Evolutionary conservation across 2,888 invertebrate genomes (phyloP).

Genomic region (Lasioglossum pauxillum): DNA sequence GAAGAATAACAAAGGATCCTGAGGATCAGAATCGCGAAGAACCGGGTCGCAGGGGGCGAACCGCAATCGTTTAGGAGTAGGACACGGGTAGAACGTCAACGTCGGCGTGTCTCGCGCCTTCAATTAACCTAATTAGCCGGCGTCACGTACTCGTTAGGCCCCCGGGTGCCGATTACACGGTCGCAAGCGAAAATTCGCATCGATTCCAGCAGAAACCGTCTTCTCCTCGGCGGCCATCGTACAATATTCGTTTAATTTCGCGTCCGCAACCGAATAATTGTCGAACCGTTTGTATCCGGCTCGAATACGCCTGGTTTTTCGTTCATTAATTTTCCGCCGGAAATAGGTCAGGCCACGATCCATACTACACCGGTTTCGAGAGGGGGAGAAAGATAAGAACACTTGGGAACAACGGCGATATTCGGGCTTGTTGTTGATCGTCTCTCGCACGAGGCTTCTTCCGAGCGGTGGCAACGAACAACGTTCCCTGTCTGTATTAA

Average conservation of each 20-base stretch:
- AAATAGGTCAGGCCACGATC: not conserved
- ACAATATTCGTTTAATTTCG: not conserved
- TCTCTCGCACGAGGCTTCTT: not conserved
- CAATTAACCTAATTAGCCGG: conserved; percentile 75
- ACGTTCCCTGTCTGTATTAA: conserved; percentile 10
- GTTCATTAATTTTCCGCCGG: not conserved
- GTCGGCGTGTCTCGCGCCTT: conserved; percentile 57
- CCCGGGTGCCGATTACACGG: conserved; percentile 27
- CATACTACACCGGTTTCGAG: not conserved
- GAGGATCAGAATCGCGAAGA: conserved; percentile 25
- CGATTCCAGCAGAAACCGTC: conserved; percentile 54
- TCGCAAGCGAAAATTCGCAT: conserved; percentile 29
- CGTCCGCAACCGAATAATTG: not conserved
- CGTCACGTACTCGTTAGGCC: conserved; percentile 62
- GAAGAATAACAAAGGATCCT: conserved; percentile 26
- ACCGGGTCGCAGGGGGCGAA: conserved; percentile 27
- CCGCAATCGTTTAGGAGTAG: conserved; percentile 42
- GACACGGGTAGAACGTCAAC: conserved; percentile 47
- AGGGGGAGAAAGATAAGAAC: not conserved
- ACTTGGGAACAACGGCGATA: not conserved
- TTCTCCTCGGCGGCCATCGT: not conserved
- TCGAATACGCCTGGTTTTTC: not conserved
- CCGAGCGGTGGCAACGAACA: conserved; percentile 5
- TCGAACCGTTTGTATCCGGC: not conserved
- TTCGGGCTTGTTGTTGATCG: conserved; percentile 1